These are phyloP conservation scores for Centropyge bicolor DNA, from an alignment of 2,797 vertebrate genomes.

Conservation along the genomic window DNA sequence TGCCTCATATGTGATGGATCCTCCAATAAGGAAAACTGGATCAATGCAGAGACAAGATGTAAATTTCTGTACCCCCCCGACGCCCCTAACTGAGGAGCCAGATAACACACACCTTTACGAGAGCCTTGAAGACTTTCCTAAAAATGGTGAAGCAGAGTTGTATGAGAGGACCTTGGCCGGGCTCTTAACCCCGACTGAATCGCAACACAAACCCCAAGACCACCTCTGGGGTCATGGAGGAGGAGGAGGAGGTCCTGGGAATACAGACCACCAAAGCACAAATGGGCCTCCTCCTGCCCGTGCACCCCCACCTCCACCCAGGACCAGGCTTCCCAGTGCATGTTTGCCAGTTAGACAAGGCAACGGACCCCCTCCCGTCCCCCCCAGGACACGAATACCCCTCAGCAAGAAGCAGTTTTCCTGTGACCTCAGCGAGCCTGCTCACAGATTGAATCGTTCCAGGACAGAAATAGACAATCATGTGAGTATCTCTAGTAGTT, in stretches of 20 bases:
- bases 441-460: slow-evolving; percentile 63
- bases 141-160: not conserved
- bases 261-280: not conserved
- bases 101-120: not conserved
- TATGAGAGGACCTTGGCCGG: slow-evolving; percentile 12
- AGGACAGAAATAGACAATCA: slow-evolving; percentile 44
- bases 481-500: slow-evolving; percentile 64
- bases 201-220: not conserved
- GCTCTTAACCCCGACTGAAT: not conserved
- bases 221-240: not conserved
- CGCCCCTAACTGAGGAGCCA: slow-evolving; percentile 32
- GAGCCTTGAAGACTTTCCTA: not conserved
- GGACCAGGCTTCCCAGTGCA: slow-evolving; percentile 33
- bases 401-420: slow-evolving; percentile 28
- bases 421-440: not conserved
- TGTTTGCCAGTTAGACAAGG: not conserved
- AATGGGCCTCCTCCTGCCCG: not conserved
- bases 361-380: slow-evolving; percentile 69
- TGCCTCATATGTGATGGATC: slow-evolving; percentile 69
- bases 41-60: slow-evolving; percentile 25
- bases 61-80: not conserved
- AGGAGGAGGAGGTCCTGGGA: not conserved
- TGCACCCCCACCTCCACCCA: not conserved
- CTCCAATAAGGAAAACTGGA: not conserved
- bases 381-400: slow-evolving; percentile 46